Conservation (phyloP, 2,113 vertebrate genomes). For the Crotalus tigris region DNA sequence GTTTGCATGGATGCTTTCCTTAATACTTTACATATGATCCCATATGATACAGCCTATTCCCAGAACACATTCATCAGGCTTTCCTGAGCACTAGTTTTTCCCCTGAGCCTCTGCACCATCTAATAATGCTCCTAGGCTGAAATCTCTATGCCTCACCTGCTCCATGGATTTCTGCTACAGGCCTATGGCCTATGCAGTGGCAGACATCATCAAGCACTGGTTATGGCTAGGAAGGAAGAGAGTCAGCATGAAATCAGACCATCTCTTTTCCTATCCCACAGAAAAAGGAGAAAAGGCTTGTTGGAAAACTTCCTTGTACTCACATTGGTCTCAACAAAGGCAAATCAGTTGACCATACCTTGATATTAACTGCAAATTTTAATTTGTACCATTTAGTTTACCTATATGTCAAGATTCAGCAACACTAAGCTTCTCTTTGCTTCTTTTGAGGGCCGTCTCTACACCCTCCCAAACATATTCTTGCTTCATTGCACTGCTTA, state of each 20-base stretch:
- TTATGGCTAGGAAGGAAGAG: neutral
- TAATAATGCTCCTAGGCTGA: neutral
- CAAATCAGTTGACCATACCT: neutral
- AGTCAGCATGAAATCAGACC: neutral
- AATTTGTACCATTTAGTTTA: neutral
- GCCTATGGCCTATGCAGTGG: neutral
- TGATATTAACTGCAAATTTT: neutral
- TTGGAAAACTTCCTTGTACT: neutral
- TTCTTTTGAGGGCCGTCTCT: neutral
- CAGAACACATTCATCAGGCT: neutral
- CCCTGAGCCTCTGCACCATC: constrained; percentile 7
- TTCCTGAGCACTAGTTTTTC: neutral
- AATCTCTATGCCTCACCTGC: neutral
- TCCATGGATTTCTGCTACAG: neutral
- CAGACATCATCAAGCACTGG: neutral
- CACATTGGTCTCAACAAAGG: neutral
- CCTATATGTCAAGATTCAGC: neutral
- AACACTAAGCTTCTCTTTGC: neutral
- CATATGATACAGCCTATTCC: neutral
- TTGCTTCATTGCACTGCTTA: too few species aligned
- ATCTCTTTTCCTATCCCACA: neutral
- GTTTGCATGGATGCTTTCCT: neutral
- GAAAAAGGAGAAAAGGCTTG: neutral
- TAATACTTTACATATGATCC: neutral
- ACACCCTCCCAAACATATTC: too few species aligned